Base-by-base conservation (phyloP, 2,113 vertebrate species). In the Aix galericulata region DNA sequence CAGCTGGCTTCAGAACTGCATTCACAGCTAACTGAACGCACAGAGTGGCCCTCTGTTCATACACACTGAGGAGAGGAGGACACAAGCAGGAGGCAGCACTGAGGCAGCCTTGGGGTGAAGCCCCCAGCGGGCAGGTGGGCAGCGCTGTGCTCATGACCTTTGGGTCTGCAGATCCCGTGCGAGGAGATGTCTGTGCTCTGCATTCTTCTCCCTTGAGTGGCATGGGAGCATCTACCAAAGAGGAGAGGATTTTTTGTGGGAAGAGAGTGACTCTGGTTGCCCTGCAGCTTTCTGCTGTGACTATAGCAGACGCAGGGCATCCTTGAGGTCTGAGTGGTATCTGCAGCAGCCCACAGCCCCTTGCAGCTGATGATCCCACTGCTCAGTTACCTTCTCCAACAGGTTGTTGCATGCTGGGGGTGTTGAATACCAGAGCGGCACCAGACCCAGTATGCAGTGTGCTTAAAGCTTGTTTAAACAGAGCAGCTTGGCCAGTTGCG, bases 41-140 rank as follows among this genome's bases (percentile, higher is more conserved):
- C 36, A 7, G 29, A 1, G 7, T 34, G 42, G 38, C 50, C n/a
- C 50, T n/a, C 9, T 12, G 25, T 40, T 60, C 0, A 0, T 32
- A 21, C 4, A 2, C 46, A 9, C n/a, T 38, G 13, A 6, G 66
- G n/a, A 40, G 38, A 4, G 2, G 40, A 32, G 38, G 22, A 11
- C 27, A 8, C 21, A 17, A 4, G 58, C 42, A 52, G 75, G 52
- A 50, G 27, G 42, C 46, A 48, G 32, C 23, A 48, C 73, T 23
- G 48, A 18, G 59, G 38, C 52, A n/a, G 22, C 23, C 52, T 23
- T 22, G 17, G 75, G 13, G 25, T 2, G 2, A 73, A 62, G 72
- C 11, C 26, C 26, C 25, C 50, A 52, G 50, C 3, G 6, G 50
- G 13, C 9, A 8, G 38, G 73, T 34, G 58, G 29, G 11, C 31